Percentiles rank a stretch among this genome's conserved stretches.
Evolutionary conservation across 2,113 vertebrate species (phyloP).

Genomic region (Pteronura brasiliensis): DNA sequence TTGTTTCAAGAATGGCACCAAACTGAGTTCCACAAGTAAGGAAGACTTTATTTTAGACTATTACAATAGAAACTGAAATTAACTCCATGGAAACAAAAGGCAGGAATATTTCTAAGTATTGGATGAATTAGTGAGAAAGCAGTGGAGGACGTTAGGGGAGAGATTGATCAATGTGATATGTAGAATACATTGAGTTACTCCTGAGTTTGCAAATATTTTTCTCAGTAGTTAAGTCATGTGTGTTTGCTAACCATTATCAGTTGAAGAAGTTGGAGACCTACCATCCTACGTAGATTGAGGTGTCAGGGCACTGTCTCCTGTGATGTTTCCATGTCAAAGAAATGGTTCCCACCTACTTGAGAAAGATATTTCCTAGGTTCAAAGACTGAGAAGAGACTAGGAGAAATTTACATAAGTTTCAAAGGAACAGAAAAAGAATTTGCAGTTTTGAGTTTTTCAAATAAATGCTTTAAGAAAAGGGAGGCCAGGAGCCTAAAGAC

Average conservation of each 20-base stretch:
- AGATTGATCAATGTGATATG: neutral
- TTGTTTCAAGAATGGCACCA: neutral
- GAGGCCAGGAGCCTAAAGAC: neutral
- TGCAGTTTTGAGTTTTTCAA: neutral
- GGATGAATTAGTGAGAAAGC: neutral
- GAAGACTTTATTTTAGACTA: neutral
- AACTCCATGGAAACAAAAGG: neutral
- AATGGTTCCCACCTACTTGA: neutral
- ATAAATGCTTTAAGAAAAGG: neutral
- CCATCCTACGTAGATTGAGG: neutral
- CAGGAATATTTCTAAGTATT: neutral
- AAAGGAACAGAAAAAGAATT: neutral
- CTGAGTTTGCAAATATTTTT: constrained; percentile 8
- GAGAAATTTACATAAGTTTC: neutral
- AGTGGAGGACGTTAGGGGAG: neutral
- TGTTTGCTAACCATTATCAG: neutral
- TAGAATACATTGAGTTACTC: neutral
- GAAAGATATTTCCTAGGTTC: neutral
- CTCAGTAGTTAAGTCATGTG: neutral
- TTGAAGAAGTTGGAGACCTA: neutral
- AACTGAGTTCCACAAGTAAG: neutral
- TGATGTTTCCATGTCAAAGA: neutral
- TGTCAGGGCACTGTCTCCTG: neutral
- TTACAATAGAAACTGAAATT: neutral
- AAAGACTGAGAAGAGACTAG: neutral